A percentile compares a stretch with the other conserved stretches of the same genome.
Evolutionary conservation across 2,113 vertebrate species (phyloP).

Genomic region (Sander lucioperca): DNA sequence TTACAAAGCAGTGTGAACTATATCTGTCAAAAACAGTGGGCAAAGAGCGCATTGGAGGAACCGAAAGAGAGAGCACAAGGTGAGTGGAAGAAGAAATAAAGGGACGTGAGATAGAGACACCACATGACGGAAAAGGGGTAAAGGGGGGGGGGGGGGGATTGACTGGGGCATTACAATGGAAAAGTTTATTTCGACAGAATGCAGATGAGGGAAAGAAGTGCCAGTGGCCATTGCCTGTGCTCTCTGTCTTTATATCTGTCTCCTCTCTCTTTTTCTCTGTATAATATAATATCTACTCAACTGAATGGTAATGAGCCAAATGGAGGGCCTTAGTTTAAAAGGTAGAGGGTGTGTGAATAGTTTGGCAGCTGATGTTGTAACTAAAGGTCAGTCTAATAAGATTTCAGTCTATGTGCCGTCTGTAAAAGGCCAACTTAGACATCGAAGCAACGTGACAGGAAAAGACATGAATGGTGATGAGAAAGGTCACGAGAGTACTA

Average conservation of each 20-base stretch:
- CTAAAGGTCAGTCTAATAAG: slow-evolving; percentile 69
- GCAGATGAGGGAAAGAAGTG: slow-evolving; percentile 51
- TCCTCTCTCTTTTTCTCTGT: slow-evolving; percentile 1
- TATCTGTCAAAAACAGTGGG: slow-evolving; percentile 52
- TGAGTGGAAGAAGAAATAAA: slow-evolving; percentile 38
- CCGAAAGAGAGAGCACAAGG: slow-evolving; percentile 38
- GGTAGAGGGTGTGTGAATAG: slow-evolving; percentile 34
- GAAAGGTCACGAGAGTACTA: slow-evolving; percentile 49
- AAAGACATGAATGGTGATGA: slow-evolving; percentile 30
- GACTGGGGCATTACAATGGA: slow-evolving; percentile 13
- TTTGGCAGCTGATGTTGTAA: slow-evolving; percentile 36
- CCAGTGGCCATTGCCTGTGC: slow-evolving; percentile 1
- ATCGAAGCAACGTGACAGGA: slow-evolving; percentile 29
- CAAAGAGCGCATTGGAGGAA: slow-evolving; percentile 44
- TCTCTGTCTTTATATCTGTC: background rate
- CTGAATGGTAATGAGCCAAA: slow-evolving; percentile 49
- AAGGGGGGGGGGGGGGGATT: background rate
- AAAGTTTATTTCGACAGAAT: slow-evolving; percentile 55
- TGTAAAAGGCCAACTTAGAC: slow-evolving; percentile 58
- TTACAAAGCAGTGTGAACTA: slow-evolving; percentile 54
- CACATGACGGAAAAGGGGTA: slow-evolving; percentile 20
- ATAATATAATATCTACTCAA: slow-evolving; percentile 39
- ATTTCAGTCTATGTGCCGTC: slow-evolving; percentile 31
- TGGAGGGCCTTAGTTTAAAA: slow-evolving; percentile 26
- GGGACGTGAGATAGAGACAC: slow-evolving; percentile 28